Evolutionary conservation across 2,888 invertebrate genomes (phyloP).

Genomic region (Cheilosia scutellata): DNA sequence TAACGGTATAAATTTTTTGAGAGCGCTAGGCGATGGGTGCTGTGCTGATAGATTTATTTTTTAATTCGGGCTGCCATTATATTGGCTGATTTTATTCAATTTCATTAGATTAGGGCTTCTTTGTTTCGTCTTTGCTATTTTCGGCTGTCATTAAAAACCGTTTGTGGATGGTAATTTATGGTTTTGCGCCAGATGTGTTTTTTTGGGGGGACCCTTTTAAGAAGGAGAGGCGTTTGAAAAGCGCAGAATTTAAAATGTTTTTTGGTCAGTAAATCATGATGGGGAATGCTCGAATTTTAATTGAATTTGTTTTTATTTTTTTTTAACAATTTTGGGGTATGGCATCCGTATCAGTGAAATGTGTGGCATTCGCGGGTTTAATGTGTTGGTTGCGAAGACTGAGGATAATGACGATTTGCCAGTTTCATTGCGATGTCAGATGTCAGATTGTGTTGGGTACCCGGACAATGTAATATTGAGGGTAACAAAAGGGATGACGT

Average conservation of each 20-base stretch:
- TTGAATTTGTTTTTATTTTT: background rate
- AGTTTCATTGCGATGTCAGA: no score
- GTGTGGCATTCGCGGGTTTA: background rate
- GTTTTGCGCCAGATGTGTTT: conserved; percentile 13
- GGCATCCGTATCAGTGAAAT: background rate
- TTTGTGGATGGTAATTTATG: conserved; percentile 38
- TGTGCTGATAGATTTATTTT: conserved; percentile 66
- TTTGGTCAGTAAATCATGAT: background rate
- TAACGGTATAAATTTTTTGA: conserved; percentile 51
- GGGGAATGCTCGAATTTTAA: background rate
- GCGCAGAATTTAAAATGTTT: background rate
- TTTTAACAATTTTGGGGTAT: background rate
- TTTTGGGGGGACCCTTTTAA: background rate
- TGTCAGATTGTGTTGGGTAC: no score
- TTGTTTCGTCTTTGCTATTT: background rate
- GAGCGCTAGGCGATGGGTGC: conserved; percentile 29
- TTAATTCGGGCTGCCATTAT: background rate
- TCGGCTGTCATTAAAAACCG: background rate
- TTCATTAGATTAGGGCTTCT: background rate
- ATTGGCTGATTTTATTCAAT: background rate
- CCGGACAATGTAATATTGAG: no score
- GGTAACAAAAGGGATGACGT: no score
- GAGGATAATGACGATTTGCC: no score
- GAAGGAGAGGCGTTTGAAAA: background rate
- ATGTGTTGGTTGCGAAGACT: no score